Evolutionary conservation across 2,113 vertebrate genomes (phyloP), one percentile per base, ranked within the genome.

Genomic region (Erpornis zantholeuca): DNA sequence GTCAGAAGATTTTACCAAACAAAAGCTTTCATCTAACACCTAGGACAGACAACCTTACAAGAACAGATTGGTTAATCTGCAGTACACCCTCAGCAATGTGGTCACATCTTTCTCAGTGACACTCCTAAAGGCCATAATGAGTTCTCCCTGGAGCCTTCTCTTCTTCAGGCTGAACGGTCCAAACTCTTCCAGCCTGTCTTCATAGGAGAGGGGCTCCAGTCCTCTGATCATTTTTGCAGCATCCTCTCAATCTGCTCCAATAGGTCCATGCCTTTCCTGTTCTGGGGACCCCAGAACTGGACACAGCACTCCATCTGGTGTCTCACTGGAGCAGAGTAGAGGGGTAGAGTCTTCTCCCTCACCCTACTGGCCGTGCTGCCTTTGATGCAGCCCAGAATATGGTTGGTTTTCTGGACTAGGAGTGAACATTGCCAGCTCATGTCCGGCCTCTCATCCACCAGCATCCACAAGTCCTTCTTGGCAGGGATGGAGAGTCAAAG

Each of bases 341-440:
- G 15, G 18, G 27, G 13, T 3, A 61, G 45, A 68, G 6, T 33
- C 18, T 7, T 8, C 22, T 65, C 38, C 22, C 29, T 66, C 2
- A 1, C 12, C 27, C 45, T 83, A 6, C 50, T 71, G 64, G 3
- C 14, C 72, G 7, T 0, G 0, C 21, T 60, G 31, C 35, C 75
- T 42, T 61, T 5, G 25, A n/a, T 68, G 21, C 21, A 81, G 44
- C 45, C 27, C 40, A n/a, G 35, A 11, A 16, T 5, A 16, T 0
- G 1, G 2, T 1, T 86, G 38, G 10, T 1, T 79, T 53, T 73
- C 60, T 68, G 45, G n/a, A 2, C 22, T 54, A 13, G 0, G 0
- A 60, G 53, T 5, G 22, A 14, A 18, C 15, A 18, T 5, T 40
- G 25, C 27, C 0, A 0, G 27, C 2, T 50, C 29, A 11, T 20